Evolutionary conservation across 2,888 invertebrate genomes (phyloP).

Genomic region (Eucriotettix oculatus): DNA sequence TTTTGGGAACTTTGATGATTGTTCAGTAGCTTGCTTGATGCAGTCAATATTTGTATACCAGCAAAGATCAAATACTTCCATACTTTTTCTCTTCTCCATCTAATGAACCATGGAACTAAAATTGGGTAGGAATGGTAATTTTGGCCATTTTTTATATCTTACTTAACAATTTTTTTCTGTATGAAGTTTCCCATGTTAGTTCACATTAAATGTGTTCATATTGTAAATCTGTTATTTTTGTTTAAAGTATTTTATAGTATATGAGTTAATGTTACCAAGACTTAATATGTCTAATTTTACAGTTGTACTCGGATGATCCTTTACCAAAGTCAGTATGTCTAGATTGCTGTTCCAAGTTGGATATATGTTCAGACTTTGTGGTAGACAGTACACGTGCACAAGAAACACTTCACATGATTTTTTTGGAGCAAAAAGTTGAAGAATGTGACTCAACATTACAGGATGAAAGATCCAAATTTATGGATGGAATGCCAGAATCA

Average conservation of each 20-base stretch:
- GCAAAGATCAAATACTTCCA: too few species aligned
- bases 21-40: too few species aligned
- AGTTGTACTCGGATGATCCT: slow-evolving; percentile 23
- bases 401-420: slow-evolving; percentile 20
- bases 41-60: too few species aligned
- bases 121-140: too few species aligned
- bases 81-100: too few species aligned
- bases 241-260: not conserved
- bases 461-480: not conserved
- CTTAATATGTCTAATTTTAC: not conserved
- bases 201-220: too few species aligned
- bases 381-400: slow-evolving; percentile 27
- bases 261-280: not conserved
- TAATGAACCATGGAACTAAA: too few species aligned
- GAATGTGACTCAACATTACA: not conserved
- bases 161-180: too few species aligned
- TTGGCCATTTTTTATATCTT: too few species aligned
- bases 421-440: slow-evolving; percentile 16
- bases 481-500: not conserved
- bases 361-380: slow-evolving; percentile 26
- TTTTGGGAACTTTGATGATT: too few species aligned
- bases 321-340: slow-evolving; percentile 26
- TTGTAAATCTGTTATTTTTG: not conserved
- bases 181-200: too few species aligned
- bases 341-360: slow-evolving; percentile 25